These are phyloP conservation scores for Papilio aristodemus DNA, from an alignment of 1,140 invertebrate genomes.

Conservation along the genomic window DNA sequence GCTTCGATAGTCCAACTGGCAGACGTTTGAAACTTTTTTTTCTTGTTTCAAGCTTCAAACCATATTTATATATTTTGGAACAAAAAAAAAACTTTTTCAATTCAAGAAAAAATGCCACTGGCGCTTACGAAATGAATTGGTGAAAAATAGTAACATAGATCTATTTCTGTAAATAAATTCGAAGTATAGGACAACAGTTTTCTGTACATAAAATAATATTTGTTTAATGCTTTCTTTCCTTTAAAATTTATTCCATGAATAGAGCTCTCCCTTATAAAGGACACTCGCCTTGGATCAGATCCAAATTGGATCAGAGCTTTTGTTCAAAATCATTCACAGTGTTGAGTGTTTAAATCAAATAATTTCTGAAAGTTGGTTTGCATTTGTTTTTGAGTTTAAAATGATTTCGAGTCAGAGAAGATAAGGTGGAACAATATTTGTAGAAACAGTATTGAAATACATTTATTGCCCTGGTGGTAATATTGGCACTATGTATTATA, in stretches of 20 bases:
- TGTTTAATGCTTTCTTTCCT: slow-evolving; percentile 10
- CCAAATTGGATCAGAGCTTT: slow-evolving; percentile 22
- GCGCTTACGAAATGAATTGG: too few species aligned
- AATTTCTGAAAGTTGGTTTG: slow-evolving; percentile 4
- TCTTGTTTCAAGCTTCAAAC: background rate
- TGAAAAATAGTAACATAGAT: too few species aligned
- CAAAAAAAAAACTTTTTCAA: too few species aligned
- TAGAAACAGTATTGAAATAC: too few species aligned
- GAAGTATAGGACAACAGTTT: background rate
- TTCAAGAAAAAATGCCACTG: too few species aligned
- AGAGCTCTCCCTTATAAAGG: slow-evolving; percentile 4
- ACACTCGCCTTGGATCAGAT: slow-evolving; percentile 15
- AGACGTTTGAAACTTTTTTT: background rate
- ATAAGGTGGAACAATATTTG: too few species aligned
- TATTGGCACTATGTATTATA: background rate
- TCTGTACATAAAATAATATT: slow-evolving; percentile 3
- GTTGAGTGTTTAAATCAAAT: slow-evolving; percentile 22
- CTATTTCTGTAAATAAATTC: background rate
- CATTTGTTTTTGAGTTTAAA: slow-evolving; percentile 3
- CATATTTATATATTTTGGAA: too few species aligned
- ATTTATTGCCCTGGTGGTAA: background rate
- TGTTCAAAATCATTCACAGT: slow-evolving; percentile 22
- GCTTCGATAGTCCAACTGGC: background rate
- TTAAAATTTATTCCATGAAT: slow-evolving; percentile 14
- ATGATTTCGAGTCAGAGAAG: background rate